These are phyloP conservation scores for Oceanodroma leucorhoa DNA, from an alignment of 2,797 vertebrate genomes.

Conservation along the genomic window DNA sequence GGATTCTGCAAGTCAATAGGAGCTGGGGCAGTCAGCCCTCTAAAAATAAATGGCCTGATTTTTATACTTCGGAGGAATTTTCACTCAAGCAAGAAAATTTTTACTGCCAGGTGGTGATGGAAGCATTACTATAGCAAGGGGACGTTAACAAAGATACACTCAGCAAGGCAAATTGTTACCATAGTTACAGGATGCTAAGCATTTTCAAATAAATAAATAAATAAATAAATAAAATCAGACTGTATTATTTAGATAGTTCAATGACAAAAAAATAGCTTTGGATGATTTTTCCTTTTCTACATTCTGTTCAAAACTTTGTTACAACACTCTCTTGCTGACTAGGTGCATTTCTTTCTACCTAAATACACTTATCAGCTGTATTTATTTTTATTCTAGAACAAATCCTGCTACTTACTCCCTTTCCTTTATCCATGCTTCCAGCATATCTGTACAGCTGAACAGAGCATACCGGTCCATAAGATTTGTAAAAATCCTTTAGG, in stretches of 20 bases:
- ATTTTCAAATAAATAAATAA: slow-evolving; percentile 47
- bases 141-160: slow-evolving; percentile 44
- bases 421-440: neutral
- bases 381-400: neutral
- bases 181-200: slow-evolving; percentile 59
- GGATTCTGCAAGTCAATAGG: neutral
- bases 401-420: neutral
- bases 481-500: neutral
- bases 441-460: neutral
- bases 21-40: neutral
- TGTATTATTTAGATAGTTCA: neutral
- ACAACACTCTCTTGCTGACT: neutral
- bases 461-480: neutral
- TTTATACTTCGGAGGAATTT: slow-evolving; percentile 52
- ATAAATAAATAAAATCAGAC: slow-evolving; percentile 27
- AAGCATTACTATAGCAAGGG: slow-evolving; percentile 37
- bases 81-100: slow-evolving; percentile 48
- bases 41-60: slow-evolving; percentile 51
- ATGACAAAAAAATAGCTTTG: neutral
- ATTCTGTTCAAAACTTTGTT: neutral
- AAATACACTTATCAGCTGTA: neutral
- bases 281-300: neutral
- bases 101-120: slow-evolving; percentile 60
- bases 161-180: slow-evolving; percentile 60
- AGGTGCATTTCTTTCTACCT: neutral